A percentile compares a stretch with the other conserved stretches of the same genome.
Conservation (phyloP, 2,797 vertebrate genomes). For the Fringilla coelebs region DNA sequence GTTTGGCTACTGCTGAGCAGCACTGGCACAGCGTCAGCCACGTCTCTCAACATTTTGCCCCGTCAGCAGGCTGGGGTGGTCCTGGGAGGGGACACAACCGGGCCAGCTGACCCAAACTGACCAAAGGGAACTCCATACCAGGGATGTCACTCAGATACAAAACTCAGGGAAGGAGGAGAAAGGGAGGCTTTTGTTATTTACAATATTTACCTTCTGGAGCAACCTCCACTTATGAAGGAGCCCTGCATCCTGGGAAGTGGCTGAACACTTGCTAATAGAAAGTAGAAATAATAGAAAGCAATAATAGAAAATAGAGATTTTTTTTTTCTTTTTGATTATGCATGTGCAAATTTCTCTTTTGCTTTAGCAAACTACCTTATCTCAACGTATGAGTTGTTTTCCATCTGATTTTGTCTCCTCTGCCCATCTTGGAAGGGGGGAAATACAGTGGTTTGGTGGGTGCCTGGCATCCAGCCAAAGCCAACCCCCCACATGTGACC, state of each 20-base stretch:
- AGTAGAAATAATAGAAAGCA: neutral
- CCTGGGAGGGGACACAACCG: neutral
- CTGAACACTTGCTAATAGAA: neutral
- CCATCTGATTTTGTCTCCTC: neutral
- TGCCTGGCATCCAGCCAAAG: neutral
- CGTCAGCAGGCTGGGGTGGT: neutral
- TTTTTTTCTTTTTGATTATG: neutral
- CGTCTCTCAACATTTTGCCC: neutral
- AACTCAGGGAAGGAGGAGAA: neutral
- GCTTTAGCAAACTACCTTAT: neutral
- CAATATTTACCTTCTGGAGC: neutral
- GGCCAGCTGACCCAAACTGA: neutral
- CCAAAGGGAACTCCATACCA: neutral
- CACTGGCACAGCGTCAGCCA: neutral
- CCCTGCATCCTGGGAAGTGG: no score
- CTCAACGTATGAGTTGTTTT: neutral
- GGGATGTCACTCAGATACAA: neutral
- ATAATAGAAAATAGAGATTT: neutral
- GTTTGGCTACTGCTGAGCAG: neutral
- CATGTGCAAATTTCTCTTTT: neutral
- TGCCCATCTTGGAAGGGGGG: neutral
- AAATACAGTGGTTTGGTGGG: neutral
- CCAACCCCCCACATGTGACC: neutral
- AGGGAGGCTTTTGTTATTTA: accelerated
- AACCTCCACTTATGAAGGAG: neutral